Evolutionary conservation across 2,797 vertebrate species (phyloP).

Genomic region (Acanthurus leucopareius): DNA sequence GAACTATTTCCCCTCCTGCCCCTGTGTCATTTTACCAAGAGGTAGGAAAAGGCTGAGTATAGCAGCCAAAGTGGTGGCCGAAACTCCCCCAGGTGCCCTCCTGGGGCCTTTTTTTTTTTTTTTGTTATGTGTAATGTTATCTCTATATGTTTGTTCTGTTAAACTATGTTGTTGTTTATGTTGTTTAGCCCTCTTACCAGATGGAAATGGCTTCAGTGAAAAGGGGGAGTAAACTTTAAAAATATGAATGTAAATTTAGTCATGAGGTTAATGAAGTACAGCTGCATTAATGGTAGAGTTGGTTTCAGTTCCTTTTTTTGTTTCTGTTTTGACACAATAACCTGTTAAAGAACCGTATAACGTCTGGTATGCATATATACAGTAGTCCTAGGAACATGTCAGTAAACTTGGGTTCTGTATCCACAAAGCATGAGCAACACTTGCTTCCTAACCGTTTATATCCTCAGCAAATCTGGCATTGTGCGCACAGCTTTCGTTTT

Average conservation of each 20-base stretch:
- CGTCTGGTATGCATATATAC: slow-evolving; percentile 89
- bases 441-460: slow-evolving; percentile 86
- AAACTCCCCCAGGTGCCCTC: slow-evolving; percentile 76
- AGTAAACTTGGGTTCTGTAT: slow-evolving; percentile 89
- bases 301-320: slow-evolving; percentile 79
- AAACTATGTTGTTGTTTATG: slow-evolving; percentile 84
- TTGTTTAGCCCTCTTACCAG: slow-evolving; percentile 82
- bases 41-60: slow-evolving; percentile 77
- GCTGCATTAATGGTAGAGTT: slow-evolving; percentile 85
- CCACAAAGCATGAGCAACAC: slow-evolving; percentile 89
- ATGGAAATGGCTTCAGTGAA: slow-evolving; percentile 83
- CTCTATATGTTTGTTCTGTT: slow-evolving; percentile 81
- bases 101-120: slow-evolving; percentile 59
- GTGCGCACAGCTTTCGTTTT: slow-evolving; percentile 73
- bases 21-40: slow-evolving; percentile 72
- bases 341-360: slow-evolving; percentile 87
- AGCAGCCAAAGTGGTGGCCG: slow-evolving; percentile 76
- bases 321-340: slow-evolving; percentile 84
- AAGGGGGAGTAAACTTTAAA: slow-evolving; percentile 81
- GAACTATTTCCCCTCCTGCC: slow-evolving; percentile 67
- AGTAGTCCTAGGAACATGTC: slow-evolving; percentile 89
- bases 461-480: slow-evolving; percentile 80
- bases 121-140: slow-evolving; percentile 76
- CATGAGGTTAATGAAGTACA: slow-evolving; percentile 88
- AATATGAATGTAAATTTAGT: slow-evolving; percentile 91